These are phyloP conservation scores for Brachyopa scutellaris DNA, from an alignment of 2,888 invertebrate species.

Conservation along the genomic window DNA sequence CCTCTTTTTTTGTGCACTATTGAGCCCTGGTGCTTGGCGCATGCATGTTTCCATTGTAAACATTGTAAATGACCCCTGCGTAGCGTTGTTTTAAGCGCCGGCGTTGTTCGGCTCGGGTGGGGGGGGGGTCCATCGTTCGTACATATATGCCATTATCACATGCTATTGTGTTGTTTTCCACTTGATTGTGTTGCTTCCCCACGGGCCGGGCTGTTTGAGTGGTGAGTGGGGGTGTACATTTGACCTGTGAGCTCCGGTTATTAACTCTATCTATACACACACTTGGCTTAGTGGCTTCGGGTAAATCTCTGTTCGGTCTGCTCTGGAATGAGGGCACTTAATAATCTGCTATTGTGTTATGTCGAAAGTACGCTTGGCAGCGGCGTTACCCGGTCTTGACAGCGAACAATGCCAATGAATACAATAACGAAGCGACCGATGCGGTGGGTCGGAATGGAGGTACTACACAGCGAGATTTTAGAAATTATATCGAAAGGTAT, in stretches of 20 bases:
- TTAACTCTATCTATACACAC: conserved; percentile 50
- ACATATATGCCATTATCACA: conserved; percentile 73
- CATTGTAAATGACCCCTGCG: conserved; percentile 69
- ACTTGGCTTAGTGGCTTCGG: conserved; percentile 22
- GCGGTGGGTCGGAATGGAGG: conserved; percentile 1
- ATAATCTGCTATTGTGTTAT: conserved; percentile 75
- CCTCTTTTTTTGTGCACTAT: background rate
- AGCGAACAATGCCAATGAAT: conserved; percentile 80
- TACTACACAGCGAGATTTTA: conserved; percentile 3
- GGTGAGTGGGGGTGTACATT: conserved; percentile 42
- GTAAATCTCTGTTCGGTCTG: conserved; percentile 10
- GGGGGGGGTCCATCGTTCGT: too few relatives aligned
- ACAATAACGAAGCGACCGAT: conserved; percentile 78
- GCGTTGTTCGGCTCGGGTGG: background rate
- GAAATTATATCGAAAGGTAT: conserved; percentile 1
- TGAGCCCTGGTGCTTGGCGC: conserved; percentile 37
- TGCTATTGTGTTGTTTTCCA: conserved; percentile 79
- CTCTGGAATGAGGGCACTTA: conserved; percentile 61
- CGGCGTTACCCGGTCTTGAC: conserved; percentile 74
- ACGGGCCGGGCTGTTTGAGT: background rate
- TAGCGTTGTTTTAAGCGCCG: conserved; percentile 60
- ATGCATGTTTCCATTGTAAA: conserved; percentile 72
- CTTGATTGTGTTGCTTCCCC: conserved; percentile 76
- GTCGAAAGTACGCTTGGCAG: conserved; percentile 76
- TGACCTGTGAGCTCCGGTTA: conserved; percentile 66